Evolutionary conservation across 2,797 vertebrate genomes (phyloP).

Genomic region (Danionella dracula): DNA sequence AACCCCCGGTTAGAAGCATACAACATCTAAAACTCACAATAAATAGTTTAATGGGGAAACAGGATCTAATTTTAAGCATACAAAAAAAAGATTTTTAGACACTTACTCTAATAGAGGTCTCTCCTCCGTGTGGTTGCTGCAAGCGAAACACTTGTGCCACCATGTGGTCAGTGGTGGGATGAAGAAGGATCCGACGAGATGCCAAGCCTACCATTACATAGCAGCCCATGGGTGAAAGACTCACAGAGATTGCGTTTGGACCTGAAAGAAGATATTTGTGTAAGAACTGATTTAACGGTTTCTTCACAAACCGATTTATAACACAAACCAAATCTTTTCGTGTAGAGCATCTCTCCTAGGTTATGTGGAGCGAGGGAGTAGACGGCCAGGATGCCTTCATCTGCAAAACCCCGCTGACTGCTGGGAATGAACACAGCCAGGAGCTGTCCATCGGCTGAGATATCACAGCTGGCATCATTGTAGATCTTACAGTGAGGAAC

Average conservation of each 20-base stretch:
- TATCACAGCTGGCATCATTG: constrained; percentile 97
- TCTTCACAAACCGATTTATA: not conserved
- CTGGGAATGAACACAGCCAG: constrained; percentile 97
- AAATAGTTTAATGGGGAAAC: not conserved
- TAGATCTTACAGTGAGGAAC: constrained; percentile 99
- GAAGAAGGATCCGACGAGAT: constrained; percentile 91
- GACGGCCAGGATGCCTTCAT: constrained; percentile 94
- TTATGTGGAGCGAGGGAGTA: constrained; percentile 98
- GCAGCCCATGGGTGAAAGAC: constrained; percentile 94
- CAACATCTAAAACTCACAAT: not conserved
- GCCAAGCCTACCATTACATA: constrained; percentile 98
- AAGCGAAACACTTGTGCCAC: constrained; percentile 98
- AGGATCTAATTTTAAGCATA: not conserved
- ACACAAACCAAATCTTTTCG: constrained; percentile 90
- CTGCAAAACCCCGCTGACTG: constrained; percentile 94
- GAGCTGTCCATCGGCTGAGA: constrained; percentile 94
- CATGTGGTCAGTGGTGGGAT: constrained; percentile 98
- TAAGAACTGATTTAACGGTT: no score
- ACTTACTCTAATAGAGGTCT: constrained; percentile 96
- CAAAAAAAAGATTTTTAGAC: not conserved
- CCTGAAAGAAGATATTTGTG: constrained; percentile 58
- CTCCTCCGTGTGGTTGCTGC: constrained; percentile 94
- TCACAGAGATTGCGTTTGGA: constrained; percentile 97
- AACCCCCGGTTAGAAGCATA: no score
- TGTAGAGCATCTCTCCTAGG: constrained; percentile 97